Percentiles rank a stretch among this genome's conserved stretches.
These are phyloP conservation scores for Trinectes maculatus DNA, from an alignment of 2,113 vertebrate species.

Conservation along the genomic window DNA sequence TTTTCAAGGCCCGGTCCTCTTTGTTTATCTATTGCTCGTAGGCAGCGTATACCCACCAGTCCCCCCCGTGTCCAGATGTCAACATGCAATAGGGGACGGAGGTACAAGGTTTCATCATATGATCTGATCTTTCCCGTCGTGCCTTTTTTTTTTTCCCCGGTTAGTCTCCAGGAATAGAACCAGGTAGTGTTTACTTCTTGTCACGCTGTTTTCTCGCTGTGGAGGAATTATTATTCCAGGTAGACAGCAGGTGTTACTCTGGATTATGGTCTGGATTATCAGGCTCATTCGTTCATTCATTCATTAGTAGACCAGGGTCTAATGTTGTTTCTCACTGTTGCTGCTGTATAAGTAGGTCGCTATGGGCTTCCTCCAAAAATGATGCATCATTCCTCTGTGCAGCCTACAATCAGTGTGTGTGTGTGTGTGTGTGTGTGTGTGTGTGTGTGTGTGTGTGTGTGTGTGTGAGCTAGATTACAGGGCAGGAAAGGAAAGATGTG, in stretches of 20 bases:
- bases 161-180: slow-evolving; percentile 32
- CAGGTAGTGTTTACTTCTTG: slow-evolving; percentile 36
- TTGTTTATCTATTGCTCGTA: slow-evolving; percentile 76
- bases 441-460: no score
- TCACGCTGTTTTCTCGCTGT: slow-evolving; percentile 31
- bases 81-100: slow-evolving; percentile 53
- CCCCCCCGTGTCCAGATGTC: slow-evolving; percentile 59
- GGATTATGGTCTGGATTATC: slow-evolving; percentile 75
- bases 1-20: slow-evolving; percentile 60
- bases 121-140: slow-evolving; percentile 41
- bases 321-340: slow-evolving; percentile 60
- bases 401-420: no score
- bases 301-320: slow-evolving; percentile 68
- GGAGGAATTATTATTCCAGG: slow-evolving; percentile 67
- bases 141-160: neutral
- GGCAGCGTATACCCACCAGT: slow-evolving; percentile 52
- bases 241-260: slow-evolving; percentile 60
- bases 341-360: slow-evolving; percentile 64
- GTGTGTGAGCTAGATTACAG: slow-evolving; percentile 26
- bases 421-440: no score
- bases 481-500: slow-evolving; percentile 33
- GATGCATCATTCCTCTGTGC: slow-evolving; percentile 71
- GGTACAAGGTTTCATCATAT: slow-evolving; percentile 51
- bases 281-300: slow-evolving; percentile 67
- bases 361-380: slow-evolving; percentile 52